Conservation (phyloP, 1,140 invertebrate species). For the Sinella curviseta region DNA sequence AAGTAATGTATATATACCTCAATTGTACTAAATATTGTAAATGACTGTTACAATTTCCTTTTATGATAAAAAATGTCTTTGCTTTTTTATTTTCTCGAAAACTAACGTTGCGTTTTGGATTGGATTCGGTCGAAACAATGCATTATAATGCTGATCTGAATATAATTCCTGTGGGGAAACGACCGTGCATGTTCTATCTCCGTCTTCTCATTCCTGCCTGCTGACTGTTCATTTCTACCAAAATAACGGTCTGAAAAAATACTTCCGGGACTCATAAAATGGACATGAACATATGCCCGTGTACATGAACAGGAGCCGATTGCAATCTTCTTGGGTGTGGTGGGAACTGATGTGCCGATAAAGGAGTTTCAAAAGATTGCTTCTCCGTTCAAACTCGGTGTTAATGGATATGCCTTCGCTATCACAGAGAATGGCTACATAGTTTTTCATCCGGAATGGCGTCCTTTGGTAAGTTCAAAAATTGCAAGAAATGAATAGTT, state of each 20-base stretch:
- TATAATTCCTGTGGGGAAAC: too few relatives aligned
- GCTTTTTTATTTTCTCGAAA: too few relatives aligned
- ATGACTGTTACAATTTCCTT: too few relatives aligned
- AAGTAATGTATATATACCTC: too few relatives aligned
- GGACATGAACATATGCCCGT: too few relatives aligned
- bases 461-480: conserved; percentile 64
- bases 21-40: too few relatives aligned
- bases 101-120: too few relatives aligned
- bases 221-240: background rate
- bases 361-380: conserved; percentile 88
- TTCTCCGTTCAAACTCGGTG: conserved; percentile 87
- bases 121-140: too few relatives aligned
- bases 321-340: conserved; percentile 87
- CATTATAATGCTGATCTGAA: too few relatives aligned
- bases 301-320: conserved; percentile 77
- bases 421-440: conserved; percentile 97
- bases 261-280: background rate
- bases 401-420: conserved; percentile 94
- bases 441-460: conserved; percentile 92
- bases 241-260: background rate
- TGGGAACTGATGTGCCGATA: conserved; percentile 90
- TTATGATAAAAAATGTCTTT: too few relatives aligned
- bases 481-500: background rate
- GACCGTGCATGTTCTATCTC: too few relatives aligned
- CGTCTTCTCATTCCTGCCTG: too few relatives aligned